phyloP scores from a whole-genome alignment of 2,797 vertebrate genomes.

The Podarcis siculus region DNA sequence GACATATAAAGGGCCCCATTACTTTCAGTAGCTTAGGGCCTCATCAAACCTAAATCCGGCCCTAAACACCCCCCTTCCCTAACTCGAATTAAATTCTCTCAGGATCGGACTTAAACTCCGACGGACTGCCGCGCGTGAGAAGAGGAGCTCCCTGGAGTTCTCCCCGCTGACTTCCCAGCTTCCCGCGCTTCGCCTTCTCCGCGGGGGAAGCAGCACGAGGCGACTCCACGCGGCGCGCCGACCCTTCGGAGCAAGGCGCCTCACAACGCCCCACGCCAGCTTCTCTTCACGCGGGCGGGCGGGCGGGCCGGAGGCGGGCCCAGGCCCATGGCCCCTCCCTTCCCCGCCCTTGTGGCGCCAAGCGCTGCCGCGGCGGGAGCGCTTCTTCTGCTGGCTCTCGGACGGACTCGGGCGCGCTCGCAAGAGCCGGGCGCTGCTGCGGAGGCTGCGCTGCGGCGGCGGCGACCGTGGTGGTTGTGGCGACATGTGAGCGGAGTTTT shows the following conservation, averaged over 20 bases:
- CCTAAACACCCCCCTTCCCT: too few species aligned
- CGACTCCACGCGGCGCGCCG: too few species aligned
- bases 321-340: not conserved
- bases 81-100: too few species aligned
- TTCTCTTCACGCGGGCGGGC: not conserved
- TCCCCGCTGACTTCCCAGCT: too few species aligned
- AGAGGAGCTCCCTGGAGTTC: too few species aligned
- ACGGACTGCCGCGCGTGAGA: too few species aligned
- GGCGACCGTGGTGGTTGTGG: fast-evolving
- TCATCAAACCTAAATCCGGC: too few species aligned
- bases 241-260: not conserved
- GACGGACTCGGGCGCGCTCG: not conserved
- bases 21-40: too few species aligned
- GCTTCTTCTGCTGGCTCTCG: not conserved
- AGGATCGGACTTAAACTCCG: too few species aligned
- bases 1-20: too few species aligned
- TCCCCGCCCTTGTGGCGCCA: conserved; percentile 13
- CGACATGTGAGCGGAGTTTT: fast-evolving
- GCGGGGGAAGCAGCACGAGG: too few species aligned
- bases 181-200: too few species aligned
- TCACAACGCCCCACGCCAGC: not conserved
- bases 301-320: not conserved
- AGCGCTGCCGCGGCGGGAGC: not conserved
- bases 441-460: fast-evolving
- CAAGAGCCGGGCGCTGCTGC: not conserved